phyloP scores from a whole-genome alignment of 2,888 invertebrate species.

The Syrista parreyssii region DNA sequence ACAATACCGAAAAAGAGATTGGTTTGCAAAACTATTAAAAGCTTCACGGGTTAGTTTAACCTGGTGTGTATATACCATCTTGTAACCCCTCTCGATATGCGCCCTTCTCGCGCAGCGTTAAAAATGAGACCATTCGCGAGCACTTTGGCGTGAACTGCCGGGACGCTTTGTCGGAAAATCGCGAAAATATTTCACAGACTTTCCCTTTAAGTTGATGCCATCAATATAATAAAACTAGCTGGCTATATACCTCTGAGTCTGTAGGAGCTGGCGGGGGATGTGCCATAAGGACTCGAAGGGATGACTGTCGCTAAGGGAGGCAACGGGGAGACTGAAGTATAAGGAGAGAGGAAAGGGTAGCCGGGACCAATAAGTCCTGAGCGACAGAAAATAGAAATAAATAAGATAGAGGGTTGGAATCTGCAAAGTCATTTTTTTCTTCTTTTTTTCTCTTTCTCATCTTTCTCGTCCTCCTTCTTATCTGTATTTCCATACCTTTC shows the following conservation, averaged over 20 bases:
- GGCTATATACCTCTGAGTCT: slow-evolving; percentile 8
- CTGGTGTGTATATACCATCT: slow-evolving; percentile 9
- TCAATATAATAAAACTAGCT: slow-evolving; percentile 44
- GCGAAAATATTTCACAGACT: slow-evolving; percentile 55
- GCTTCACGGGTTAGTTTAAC: too few relatives aligned
- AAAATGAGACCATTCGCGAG: slow-evolving; percentile 58
- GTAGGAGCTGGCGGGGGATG: not conserved
- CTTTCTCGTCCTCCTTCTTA: not conserved
- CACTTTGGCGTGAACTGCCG: slow-evolving; percentile 53
- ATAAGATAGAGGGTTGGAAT: slow-evolving; percentile 33
- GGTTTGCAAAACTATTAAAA: too few relatives aligned
- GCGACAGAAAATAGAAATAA: slow-evolving; percentile 51
- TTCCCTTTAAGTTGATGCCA: slow-evolving; percentile 38
- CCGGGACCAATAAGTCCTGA: slow-evolving; percentile 35
- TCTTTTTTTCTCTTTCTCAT: slow-evolving; percentile 13
- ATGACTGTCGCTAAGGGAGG: not conserved
- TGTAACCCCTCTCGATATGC: slow-evolving; percentile 26
- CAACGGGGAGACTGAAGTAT: slow-evolving; percentile 2
- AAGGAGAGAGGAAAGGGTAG: slow-evolving; percentile 11
- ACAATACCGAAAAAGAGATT: too few relatives aligned
- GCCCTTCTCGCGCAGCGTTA: slow-evolving; percentile 36
- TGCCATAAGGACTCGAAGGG: too few relatives aligned
- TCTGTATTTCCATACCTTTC: not conserved
- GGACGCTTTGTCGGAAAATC: slow-evolving; percentile 57
- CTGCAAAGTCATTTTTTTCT: not conserved